A percentile compares a stretch with the other conserved stretches of the same genome.
Evolutionary conservation across 2,113 vertebrate genomes (phyloP).

Genomic region (Potamarius usumacintae): DNA sequence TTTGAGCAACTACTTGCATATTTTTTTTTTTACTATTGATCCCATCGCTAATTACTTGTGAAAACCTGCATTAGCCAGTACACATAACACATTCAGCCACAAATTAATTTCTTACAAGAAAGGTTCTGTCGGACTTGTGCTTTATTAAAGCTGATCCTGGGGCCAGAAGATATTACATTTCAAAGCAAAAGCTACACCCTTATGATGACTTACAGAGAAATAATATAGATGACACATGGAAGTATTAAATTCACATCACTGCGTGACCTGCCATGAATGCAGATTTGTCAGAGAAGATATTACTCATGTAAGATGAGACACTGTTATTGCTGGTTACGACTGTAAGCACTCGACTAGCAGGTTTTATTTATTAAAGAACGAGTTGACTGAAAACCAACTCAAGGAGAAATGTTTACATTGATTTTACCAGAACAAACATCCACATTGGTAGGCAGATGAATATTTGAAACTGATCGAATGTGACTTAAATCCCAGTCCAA

Average conservation of each 20-base stretch:
- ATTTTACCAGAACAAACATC: conserved; percentile 1
- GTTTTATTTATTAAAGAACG: conserved; percentile 11
- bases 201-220: conserved; percentile 20
- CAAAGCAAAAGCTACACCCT: conserved; percentile 22
- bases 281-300: conserved; percentile 8
- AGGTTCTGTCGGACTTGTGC: not conserved
- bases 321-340: conserved; percentile 25
- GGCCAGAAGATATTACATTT: conserved; percentile 25
- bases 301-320: conserved; percentile 24
- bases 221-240: conserved; percentile 34
- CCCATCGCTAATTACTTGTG: conserved; percentile 1
- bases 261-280: conserved; percentile 9
- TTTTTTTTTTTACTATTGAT: not conserved
- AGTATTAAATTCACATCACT: conserved; percentile 31
- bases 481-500: not conserved
- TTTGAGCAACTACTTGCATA: not conserved
- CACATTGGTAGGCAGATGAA: not conserved
- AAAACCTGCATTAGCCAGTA: not conserved
- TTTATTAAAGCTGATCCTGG: conserved; percentile 36
- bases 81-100: not conserved
- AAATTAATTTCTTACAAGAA: conserved; percentile 17
- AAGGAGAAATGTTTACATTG: not conserved
- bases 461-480: conserved; percentile 5
- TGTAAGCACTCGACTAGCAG: not conserved
- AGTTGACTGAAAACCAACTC: not conserved